Evolutionary conservation across 2,797 vertebrate genomes (phyloP), one percentile per base, ranked within the genome.

Genomic region (Monodelphis domestica): DNA sequence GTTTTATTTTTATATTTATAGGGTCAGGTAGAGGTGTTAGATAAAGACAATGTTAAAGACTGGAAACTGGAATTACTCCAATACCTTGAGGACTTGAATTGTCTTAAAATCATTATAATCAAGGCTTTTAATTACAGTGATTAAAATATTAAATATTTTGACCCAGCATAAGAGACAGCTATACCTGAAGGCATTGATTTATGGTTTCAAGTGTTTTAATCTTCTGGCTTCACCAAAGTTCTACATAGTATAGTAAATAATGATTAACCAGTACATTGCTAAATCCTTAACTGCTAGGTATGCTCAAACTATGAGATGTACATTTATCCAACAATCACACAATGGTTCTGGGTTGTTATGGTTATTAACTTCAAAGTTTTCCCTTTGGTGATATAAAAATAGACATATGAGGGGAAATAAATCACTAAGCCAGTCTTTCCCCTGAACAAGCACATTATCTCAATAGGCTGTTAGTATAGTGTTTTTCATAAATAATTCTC

Each of bases 171-270:
- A 78, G n/a, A 45, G 24, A 78, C n/a, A 24, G 63, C 21, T 78
- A 78, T 78, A 45, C 7, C 63, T 78, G 9, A 78, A 78, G 51
- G 30, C n/a, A 12, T n/a, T 51, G 4, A 17, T 33, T 14, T 63
- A 29, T 91, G 52, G 7, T 12, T 96, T 90, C 92, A 21, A 78
- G n/a, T 78, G n/a, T 78, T 78, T 78, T 90, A 51, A 57, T 88
- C 92, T 56, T 78, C 53, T 78, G 6, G 12, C 97, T 78, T 78
- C 78, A 78, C 63, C 63, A 78, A 78, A 45, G 63, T 45, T 38
- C 63, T 78, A 45, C 33, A 9, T 38, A 21, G 63, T 38, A 78
- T 45, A 78, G 7, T 45, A 78, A 38, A 38, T 45, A 45, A 78
- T 24, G 63, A 78, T 21, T 78, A 78, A 45, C 6, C n/a, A 70